Conservation (phyloP, 1,140 invertebrate genomes). For the Liolophura sinensis region DNA sequence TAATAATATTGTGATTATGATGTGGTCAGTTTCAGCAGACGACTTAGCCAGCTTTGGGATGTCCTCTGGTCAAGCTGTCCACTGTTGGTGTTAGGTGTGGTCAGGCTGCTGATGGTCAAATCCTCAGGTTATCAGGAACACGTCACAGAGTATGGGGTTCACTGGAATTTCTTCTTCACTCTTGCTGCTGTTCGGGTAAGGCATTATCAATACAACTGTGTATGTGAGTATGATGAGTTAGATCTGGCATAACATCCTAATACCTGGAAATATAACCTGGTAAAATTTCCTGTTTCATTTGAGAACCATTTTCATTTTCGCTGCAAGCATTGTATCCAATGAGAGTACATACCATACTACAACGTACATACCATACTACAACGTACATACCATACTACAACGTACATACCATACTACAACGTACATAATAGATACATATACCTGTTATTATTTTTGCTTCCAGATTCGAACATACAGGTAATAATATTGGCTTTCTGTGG, state of each 20-base stretch:
- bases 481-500: neutral
- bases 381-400: too few relatives aligned
- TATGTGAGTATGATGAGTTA: neutral
- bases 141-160: slow-evolving; percentile 88
- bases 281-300: too few relatives aligned
- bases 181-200: slow-evolving; percentile 77
- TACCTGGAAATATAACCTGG: too few relatives aligned
- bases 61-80: slow-evolving; percentile 15
- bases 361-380: too few relatives aligned
- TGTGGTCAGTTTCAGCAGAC: too few relatives aligned
- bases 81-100: slow-evolving; percentile 68
- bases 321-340: too few relatives aligned
- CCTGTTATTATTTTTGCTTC: too few relatives aligned
- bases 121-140: slow-evolving; percentile 78
- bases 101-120: slow-evolving; percentile 63
- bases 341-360: too few relatives aligned
- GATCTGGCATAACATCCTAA: neutral
- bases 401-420: too few relatives aligned
- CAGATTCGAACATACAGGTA: neutral
- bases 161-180: slow-evolving; percentile 98
- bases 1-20: neutral
- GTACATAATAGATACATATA: too few relatives aligned
- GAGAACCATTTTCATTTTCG: too few relatives aligned
- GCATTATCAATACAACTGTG: neutral
- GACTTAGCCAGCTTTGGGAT: slow-evolving; percentile 4